Evolutionary conservation across 2,888 invertebrate genomes (phyloP).

Genomic region (Halictus ligatus): DNA sequence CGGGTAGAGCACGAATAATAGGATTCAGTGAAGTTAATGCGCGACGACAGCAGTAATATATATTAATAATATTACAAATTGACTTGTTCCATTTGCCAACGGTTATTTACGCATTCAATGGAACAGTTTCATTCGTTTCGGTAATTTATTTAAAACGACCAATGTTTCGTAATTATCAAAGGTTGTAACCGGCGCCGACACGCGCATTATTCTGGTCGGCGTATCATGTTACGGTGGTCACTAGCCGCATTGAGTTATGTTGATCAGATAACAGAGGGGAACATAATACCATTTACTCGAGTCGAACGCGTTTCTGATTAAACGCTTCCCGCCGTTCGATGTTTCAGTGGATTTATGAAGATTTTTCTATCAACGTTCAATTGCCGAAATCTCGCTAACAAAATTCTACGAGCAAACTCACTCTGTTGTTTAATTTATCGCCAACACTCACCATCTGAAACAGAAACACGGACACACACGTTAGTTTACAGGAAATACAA

Average conservation of each 20-base stretch:
- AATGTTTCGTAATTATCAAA: conserved; percentile 74
- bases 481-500: background rate
- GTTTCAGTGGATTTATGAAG: conserved; percentile 23
- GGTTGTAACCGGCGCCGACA: conserved; percentile 65
- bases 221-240: conserved; percentile 61
- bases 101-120: conserved; percentile 16
- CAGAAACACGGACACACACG: conserved; percentile 52
- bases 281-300: conserved; percentile 51
- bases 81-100: background rate
- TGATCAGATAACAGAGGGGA: conserved; percentile 61
- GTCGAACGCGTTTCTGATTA: conserved; percentile 41
- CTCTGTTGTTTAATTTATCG: background rate
- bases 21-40: background rate
- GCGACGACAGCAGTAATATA: background rate
- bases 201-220: conserved; percentile 73
- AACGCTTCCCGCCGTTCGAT: conserved; percentile 26
- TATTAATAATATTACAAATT: background rate
- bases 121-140: background rate
- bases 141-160: conserved; percentile 46
- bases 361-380: background rate
- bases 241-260: conserved; percentile 58
- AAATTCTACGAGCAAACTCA: background rate
- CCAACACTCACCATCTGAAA: conserved; percentile 75
- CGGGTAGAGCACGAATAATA: background rate
- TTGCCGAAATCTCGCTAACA: background rate